Base-by-base conservation (phyloP, 2,888 invertebrate genomes). In the Pterobdella sp. region DNA sequence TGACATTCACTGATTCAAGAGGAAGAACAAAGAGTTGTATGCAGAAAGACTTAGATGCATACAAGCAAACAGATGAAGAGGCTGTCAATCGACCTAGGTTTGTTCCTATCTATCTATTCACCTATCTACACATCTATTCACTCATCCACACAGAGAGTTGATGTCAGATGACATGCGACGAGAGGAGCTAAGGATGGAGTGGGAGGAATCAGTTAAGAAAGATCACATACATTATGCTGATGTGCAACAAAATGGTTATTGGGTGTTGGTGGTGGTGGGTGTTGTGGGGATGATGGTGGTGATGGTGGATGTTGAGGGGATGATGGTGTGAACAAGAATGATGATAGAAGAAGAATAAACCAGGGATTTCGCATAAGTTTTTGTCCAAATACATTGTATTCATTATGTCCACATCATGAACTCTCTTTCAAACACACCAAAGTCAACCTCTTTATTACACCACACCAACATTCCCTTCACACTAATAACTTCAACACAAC, bases 181-280 rank as follows among this genome's bases (percentile, higher is more conserved):
- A 35, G 84, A 84, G 74, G 74, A 80, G 72, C 78, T 79, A 68
- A 87, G 92, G 67, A 86, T 89, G 77, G 90, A 92, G 81, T 95
- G 94, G 94, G 91, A 93, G 80, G 92, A 91, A 80, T 68, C 74
- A 72, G 79, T 79, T 29, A 87, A 76, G 68, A 76, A 78, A 90
- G 92, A 83, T 85, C 88, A 74, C 87, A 90, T 84, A 87, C 94
- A 95, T 85, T 96, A 96, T 81, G 91, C 94, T 84, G 93, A 95
- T 85, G 87, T 96, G 71, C 87, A 92, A 73, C 93, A 90, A 84
- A 91, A 93, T 84, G 91, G 91, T 90, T 82, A 82, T 84, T 73
- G 36, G 18, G 42, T n/a, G n/a, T 34, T 32, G 18, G 0, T 1
- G 1, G 29, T 68, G 64, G 18, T 14, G 18, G 42, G 10, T 65